These are phyloP conservation scores for Campoletis sonorensis DNA, from an alignment of 1,140 invertebrate genomes.

Conservation along the genomic window DNA sequence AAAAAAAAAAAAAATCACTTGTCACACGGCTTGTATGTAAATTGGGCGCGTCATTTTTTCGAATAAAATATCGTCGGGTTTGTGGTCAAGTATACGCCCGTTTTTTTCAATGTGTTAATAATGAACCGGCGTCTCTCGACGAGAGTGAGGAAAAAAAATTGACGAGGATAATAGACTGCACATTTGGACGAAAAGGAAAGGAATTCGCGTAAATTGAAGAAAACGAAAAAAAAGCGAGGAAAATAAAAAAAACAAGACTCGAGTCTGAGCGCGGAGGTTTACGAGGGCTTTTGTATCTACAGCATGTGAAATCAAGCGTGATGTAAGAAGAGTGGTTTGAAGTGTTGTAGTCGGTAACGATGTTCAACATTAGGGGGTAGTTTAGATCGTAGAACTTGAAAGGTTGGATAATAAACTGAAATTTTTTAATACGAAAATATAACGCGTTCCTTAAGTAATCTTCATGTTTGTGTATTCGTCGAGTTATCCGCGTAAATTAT, in stretches of 20 bases:
- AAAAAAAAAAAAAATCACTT: conserved; percentile 47
- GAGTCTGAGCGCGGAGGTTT: conserved; percentile 58
- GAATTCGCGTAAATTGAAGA: conserved; percentile 43
- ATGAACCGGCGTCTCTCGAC: conserved; percentile 55
- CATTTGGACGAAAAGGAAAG: conserved; percentile 58
- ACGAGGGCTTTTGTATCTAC: conserved; percentile 50
- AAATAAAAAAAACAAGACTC: conserved; percentile 4
- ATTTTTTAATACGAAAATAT: conserved; percentile 22
- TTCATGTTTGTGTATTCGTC: conserved; percentile 22
- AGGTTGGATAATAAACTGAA: neutral
- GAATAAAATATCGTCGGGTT: neutral
- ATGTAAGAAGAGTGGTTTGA: conserved; percentile 15
- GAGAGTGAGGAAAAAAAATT: conserved; percentile 54
- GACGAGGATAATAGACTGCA: conserved; percentile 69
- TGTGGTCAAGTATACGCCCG: neutral
- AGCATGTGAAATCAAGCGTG: neutral
- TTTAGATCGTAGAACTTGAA: neutral
- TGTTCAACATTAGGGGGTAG: neutral
- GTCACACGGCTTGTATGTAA: neutral
- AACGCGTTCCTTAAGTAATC: conserved; percentile 35
- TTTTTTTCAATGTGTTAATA: conserved; percentile 21
- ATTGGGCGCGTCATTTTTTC: conserved; percentile 32
- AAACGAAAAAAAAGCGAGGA: conserved; percentile 53
- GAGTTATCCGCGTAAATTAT: conserved; percentile 22
- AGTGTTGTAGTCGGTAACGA: conserved; percentile 15